Conservation (phyloP, 1,140 invertebrate species). For the Theocolax elegans region DNA sequence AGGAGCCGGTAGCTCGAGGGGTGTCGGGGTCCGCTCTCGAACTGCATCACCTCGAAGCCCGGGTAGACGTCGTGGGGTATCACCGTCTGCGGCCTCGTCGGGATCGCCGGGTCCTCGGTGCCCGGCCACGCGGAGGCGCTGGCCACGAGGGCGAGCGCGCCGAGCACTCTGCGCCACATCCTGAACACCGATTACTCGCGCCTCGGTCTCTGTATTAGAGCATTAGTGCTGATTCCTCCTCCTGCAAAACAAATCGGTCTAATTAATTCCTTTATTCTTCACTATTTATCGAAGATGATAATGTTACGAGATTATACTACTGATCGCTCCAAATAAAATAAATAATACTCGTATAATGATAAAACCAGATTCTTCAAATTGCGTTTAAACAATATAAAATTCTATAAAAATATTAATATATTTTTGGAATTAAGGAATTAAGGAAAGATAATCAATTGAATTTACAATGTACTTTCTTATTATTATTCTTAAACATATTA, state of each 20-base stretch:
- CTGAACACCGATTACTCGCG: conserved; percentile 30
- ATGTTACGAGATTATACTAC: too few species aligned
- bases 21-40: conserved; percentile 59
- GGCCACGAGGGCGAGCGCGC: conserved; percentile 35
- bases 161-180: conserved; percentile 47
- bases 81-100: conserved; percentile 65
- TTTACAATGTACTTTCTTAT: too few species aligned
- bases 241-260: conserved; percentile 22
- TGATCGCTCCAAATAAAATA: too few species aligned
- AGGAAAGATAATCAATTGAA: too few species aligned
- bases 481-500: too few species aligned
- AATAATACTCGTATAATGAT: too few species aligned
- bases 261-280: too few species aligned
- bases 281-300: too few species aligned
- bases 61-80: conserved; percentile 86
- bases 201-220: conserved; percentile 48
- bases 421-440: too few species aligned
- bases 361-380: too few species aligned
- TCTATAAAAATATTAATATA: too few species aligned
- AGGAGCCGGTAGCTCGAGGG: conserved; percentile 75
- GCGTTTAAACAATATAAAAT: too few species aligned
- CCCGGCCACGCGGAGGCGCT: background rate
- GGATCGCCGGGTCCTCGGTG: background rate
- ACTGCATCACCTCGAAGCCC: conserved; percentile 84
- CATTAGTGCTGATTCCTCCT: conserved; percentile 47